A percentile compares a stretch with the other conserved stretches of the same genome.
phyloP scores from a whole-genome alignment of 2,113 vertebrate species.

The Hipposideros armiger region DNA sequence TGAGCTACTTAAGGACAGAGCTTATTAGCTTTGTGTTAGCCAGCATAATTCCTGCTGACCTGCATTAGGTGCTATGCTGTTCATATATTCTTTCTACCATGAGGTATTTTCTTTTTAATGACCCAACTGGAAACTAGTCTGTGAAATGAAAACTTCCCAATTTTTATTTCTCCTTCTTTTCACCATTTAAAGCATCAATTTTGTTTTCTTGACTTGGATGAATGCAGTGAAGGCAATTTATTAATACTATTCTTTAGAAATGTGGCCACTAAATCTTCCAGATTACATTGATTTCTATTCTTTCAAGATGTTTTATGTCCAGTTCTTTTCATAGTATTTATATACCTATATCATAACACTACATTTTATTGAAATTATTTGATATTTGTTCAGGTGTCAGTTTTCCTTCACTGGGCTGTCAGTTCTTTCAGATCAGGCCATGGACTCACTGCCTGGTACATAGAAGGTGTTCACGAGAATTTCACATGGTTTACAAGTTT shows the following conservation, averaged over 20 bases:
- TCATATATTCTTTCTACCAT: not conserved
- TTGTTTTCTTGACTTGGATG: not conserved
- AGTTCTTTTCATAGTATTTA: not conserved
- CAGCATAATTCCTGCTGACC: not conserved
- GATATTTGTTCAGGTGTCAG: conserved; percentile 19
- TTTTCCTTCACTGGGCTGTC: not conserved
- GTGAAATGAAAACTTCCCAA: conserved; percentile 1
- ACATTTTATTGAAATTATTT: not conserved
- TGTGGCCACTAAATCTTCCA: not conserved
- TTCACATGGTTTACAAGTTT: not conserved
- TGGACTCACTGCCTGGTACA: not conserved
- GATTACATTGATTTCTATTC: not conserved
- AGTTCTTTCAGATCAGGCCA: not conserved
- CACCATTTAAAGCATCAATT: not conserved
- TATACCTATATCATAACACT: not conserved
- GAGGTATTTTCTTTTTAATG: not conserved
- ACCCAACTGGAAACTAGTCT: conserved; percentile 42
- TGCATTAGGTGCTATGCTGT: not conserved
- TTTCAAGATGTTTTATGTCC: conserved; percentile 35
- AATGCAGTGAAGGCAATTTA: not conserved
- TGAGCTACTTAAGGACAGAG: not conserved
- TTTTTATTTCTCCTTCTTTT: conserved; percentile 22
- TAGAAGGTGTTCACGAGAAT: not conserved
- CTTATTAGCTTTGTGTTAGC: not conserved
- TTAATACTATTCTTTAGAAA: conserved; percentile 28